Evolutionary conservation across 2,888 invertebrate genomes (phyloP).

Genomic region (Troides oblongomaculatus): DNA sequence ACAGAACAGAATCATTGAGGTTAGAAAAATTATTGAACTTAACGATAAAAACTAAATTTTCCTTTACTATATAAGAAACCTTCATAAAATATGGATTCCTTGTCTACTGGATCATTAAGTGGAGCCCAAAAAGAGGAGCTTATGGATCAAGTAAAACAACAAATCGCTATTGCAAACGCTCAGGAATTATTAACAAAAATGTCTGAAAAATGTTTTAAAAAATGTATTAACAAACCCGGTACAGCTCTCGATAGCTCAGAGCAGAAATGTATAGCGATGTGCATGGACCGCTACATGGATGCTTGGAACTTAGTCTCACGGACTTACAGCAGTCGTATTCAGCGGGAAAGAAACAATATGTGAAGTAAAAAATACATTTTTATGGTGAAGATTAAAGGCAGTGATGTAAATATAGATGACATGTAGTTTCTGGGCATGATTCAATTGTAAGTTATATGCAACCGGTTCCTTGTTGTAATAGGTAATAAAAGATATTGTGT

Average conservation of each 20-base stretch:
- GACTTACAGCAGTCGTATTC: slow-evolving; percentile 91
- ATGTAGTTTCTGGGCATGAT: slow-evolving; percentile 63
- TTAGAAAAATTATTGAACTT: slow-evolving; percentile 19
- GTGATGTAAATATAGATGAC: slow-evolving; percentile 69
- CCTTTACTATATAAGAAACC: slow-evolving; percentile 19
- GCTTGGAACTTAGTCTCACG: slow-evolving; percentile 95
- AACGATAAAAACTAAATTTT: slow-evolving; percentile 14
- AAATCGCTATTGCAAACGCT: slow-evolving; percentile 95
- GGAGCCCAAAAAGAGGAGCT: slow-evolving; percentile 90
- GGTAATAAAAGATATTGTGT: slow-evolving; percentile 63
- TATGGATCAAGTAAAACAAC: slow-evolving; percentile 97
- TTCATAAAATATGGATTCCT: slow-evolving; percentile 76
- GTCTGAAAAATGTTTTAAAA: slow-evolving; percentile 98
- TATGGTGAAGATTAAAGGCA: slow-evolving; percentile 45
- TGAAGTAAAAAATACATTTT: slow-evolving; percentile 48
- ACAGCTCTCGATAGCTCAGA: slow-evolving; percentile 92
- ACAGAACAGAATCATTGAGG: slow-evolving; percentile 9
- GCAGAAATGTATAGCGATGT: slow-evolving; percentile 98
- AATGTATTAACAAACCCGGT: slow-evolving; percentile 95
- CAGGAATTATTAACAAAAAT: slow-evolving; percentile 97
- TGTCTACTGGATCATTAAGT: slow-evolving; percentile 78
- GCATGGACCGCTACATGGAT: slow-evolving; percentile 99
- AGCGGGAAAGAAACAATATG: slow-evolving; percentile 86
- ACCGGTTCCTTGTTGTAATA: slow-evolving; percentile 52
- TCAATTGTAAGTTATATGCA: slow-evolving; percentile 52